These are phyloP conservation scores for Bagarius yarrelli DNA, from an alignment of 2,113 vertebrate species.

Conservation along the genomic window DNA sequence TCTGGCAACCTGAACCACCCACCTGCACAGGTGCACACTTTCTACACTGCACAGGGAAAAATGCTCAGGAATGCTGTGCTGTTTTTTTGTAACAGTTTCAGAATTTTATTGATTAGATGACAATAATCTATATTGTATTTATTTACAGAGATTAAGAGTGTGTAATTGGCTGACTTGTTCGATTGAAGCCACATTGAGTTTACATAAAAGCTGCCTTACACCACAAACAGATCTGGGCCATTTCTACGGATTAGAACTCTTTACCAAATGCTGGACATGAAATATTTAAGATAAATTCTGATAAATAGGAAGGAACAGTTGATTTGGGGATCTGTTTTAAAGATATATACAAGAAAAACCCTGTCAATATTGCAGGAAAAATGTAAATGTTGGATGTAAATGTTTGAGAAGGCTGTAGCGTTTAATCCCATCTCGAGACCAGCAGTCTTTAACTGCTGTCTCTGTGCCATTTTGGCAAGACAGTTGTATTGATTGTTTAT, in stretches of 20 bases:
- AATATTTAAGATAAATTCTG: not conserved
- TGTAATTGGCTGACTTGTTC: slow-evolving; percentile 60
- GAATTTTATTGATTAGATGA: no score
- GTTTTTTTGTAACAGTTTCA: not conserved
- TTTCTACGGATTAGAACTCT: slow-evolving; percentile 18
- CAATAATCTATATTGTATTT: no score
- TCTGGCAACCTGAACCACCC: slow-evolving; percentile 96
- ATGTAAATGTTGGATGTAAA: not conserved
- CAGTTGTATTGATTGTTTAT: not conserved
- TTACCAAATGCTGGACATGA: not conserved
- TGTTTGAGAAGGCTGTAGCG: not conserved
- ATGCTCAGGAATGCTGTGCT: not conserved
- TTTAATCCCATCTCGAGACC: not conserved
- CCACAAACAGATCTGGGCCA: slow-evolving; percentile 34
- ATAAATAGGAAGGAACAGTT: not conserved
- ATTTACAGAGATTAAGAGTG: slow-evolving; percentile 38
- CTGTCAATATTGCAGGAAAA: not conserved
- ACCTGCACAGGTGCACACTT: slow-evolving; percentile 53
- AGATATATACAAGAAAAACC: not conserved
- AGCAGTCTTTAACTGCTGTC: not conserved
- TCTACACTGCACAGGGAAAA: not conserved
- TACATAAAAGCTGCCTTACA: slow-evolving; percentile 29
- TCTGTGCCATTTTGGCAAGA: not conserved
- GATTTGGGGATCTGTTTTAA: not conserved
- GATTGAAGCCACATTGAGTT: slow-evolving; percentile 53